Evolutionary conservation across 2,113 vertebrate genomes (phyloP), one percentile per base, ranked within the genome.

Genomic region (Leptobrachium ailaonicum): DNA sequence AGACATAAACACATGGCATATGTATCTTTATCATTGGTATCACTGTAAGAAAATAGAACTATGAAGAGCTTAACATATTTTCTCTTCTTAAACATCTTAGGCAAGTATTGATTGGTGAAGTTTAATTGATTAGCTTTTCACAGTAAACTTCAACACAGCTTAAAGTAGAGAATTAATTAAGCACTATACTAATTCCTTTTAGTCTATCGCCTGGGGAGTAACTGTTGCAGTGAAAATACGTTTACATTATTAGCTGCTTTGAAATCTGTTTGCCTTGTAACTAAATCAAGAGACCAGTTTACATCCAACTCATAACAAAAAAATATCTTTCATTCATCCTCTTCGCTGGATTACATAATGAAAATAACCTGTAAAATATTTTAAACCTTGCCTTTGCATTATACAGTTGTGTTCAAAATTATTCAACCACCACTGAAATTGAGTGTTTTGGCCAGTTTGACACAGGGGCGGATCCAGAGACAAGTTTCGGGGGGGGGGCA

Each of bases 111-210:
- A 79, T 79, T 14, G 43, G 47, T 73, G 62, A 73, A 47, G 60
- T 73, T 44, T 79, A 73, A 79, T 79, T 79, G 77, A 79, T 79
- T 73, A 56, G 41, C 41, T 73, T 73, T 66, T 73, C 77, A 54
- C 14, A 41, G 70, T 73, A 10, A 71, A 79, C 69, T 79, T 62
- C 68, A 72, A 58, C 43, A 71, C 43, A 53, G 68, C 77, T 79
- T 79, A 79, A 64, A 71, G 43, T 54, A 78, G 11, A 67, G 41
- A 73, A 79, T 73, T 56, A 79, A 73, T 73, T 79, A 67, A 42
- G 41, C 45, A 43, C 45, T 66, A n/a, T 56, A 45, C 50, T 67
- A 80, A 73, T 80, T 73, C 78, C 62, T 64, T 66, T 79, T 74
- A 73, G 67, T 66, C 78, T 67, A 67, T 80, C 43, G 66, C 71